phyloP scores from a whole-genome alignment of 1,140 invertebrate genomes.

The Gryllus bimaculatus region DNA sequence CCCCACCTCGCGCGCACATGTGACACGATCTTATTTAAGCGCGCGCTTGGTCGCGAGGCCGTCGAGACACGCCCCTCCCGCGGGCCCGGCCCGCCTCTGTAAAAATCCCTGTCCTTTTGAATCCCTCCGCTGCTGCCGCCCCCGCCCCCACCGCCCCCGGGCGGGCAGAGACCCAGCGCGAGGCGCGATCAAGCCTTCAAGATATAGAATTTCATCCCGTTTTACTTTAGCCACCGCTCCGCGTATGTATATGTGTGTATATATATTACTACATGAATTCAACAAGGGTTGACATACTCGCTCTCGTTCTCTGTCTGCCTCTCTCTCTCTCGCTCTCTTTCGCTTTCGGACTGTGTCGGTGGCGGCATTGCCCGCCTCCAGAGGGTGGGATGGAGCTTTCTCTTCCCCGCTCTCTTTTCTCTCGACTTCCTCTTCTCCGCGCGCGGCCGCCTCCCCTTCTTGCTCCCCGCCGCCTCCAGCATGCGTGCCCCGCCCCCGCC shows the following conservation, averaged over 20 bases:
- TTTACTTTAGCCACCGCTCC: not conserved
- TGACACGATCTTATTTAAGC: not conserved
- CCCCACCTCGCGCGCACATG: not conserved
- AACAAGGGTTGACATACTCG: not conserved
- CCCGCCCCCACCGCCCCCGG: too few relatives aligned
- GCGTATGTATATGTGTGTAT: not conserved
- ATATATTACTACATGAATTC: not conserved
- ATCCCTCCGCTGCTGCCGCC: not conserved
- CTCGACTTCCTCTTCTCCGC: not conserved
- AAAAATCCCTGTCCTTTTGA: slow-evolving; percentile 1
- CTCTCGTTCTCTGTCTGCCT: not conserved
- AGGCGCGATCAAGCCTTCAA: not conserved
- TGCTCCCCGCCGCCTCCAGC: not conserved
- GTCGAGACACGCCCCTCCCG: not conserved
- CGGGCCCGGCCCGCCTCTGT: not conserved
- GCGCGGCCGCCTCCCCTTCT: not conserved
- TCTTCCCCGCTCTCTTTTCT: not conserved
- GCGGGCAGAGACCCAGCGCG: not conserved
- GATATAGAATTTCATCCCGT: slow-evolving; percentile 1
- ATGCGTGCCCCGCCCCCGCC: not conserved
- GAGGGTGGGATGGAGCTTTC: not conserved
- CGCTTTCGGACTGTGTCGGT: too few relatives aligned
- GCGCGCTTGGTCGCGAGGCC: not conserved
- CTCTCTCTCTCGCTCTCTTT: too few relatives aligned
- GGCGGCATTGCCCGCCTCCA: too few relatives aligned